Evolutionary conservation across 2,797 vertebrate genomes (phyloP).

Genomic region (Agapornis canus): DNA sequence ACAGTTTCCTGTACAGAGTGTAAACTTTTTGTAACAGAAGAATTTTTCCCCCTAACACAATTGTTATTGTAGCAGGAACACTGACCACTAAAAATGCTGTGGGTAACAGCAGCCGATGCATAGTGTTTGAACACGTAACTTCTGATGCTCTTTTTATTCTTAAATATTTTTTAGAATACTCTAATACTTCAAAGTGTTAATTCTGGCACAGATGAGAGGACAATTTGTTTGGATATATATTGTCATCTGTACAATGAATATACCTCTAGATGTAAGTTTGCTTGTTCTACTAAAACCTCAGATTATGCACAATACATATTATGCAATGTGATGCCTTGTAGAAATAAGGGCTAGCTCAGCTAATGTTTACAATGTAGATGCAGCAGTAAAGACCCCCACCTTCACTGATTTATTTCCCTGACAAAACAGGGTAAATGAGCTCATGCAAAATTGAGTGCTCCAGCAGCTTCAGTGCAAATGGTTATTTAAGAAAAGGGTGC

Average conservation of each 20-base stretch:
- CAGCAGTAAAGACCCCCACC: neutral
- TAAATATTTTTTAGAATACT: neutral
- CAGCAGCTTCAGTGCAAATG: neutral
- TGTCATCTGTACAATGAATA: neutral
- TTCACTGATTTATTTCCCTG: neutral
- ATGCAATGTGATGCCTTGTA: neutral
- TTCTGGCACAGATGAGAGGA: neutral
- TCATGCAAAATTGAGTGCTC: neutral
- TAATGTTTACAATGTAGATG: neutral
- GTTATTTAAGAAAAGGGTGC: neutral
- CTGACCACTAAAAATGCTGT: fast-evolving
- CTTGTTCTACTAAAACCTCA: neutral
- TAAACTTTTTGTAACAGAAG: neutral
- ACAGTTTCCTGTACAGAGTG: neutral
- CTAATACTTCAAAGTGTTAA: neutral
- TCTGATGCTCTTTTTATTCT: neutral
- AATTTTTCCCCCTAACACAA: neutral
- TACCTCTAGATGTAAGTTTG: neutral
- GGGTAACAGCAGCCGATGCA: neutral
- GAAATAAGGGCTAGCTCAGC: neutral
- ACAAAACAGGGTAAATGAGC: neutral
- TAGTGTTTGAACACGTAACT: neutral
- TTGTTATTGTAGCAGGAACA: neutral
- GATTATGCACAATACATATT: neutral
- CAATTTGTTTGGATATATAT: neutral